Conservation (phyloP, 2,888 invertebrate species). For the Trissoscelio sp. region DNA sequence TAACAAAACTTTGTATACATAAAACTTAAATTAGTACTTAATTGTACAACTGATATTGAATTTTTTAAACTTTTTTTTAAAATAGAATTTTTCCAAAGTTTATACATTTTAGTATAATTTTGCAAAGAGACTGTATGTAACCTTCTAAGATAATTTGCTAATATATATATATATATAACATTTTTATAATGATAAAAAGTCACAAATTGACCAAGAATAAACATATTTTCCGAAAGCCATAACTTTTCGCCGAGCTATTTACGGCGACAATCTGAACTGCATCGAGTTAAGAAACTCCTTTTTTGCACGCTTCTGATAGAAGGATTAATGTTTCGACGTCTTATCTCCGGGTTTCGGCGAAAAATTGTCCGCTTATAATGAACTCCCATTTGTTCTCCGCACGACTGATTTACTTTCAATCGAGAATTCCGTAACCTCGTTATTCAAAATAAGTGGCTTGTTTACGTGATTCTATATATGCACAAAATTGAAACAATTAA, state of each 20-base stretch:
- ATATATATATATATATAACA: no score
- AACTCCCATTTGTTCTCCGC: constrained; percentile 51
- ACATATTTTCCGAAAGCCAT: constrained; percentile 28
- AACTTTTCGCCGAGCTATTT: constrained; percentile 27
- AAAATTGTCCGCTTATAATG: constrained; percentile 56
- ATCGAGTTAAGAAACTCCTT: constrained; percentile 54
- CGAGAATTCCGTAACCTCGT: constrained; percentile 27
- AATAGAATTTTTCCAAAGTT: no score
- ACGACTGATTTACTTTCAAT: constrained; percentile 47
- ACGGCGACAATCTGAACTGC: constrained; percentile 45
- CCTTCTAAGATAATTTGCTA: no score
- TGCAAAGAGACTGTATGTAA: no score
- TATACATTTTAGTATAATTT: no score
- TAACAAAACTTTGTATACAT: no score
- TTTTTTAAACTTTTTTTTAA: no score
- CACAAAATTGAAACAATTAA: no score
- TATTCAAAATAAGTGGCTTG: constrained; percentile 51
- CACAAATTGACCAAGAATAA: constrained; percentile 36
- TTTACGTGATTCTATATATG: no score
- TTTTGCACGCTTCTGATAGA: constrained; percentile 47
- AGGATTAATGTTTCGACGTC: constrained; percentile 58
- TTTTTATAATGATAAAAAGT: constrained; percentile 1
- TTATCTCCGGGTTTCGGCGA: constrained; percentile 49
- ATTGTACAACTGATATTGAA: no score
- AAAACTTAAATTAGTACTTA: no score